These are phyloP conservation scores for Heliangelus exortis DNA, from an alignment of 2,797 vertebrate genomes.

Conservation along the genomic window DNA sequence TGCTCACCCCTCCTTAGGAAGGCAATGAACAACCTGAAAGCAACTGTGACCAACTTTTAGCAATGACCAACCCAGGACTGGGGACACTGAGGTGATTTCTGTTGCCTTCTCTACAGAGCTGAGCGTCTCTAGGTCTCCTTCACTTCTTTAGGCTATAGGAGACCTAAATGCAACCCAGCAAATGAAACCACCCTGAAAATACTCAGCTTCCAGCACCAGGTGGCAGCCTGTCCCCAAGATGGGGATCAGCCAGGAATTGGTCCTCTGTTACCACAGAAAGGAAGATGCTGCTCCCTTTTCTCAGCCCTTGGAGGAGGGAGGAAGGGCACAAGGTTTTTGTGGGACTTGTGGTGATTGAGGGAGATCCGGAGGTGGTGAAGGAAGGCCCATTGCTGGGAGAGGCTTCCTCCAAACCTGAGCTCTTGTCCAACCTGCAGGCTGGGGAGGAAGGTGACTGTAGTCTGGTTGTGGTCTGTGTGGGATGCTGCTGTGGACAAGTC, in stretches of 20 bases:
- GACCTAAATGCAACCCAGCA: not conserved
- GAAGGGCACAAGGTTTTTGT: not conserved
- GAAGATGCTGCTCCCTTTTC: not conserved
- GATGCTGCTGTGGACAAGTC: not conserved
- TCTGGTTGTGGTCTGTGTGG: not conserved
- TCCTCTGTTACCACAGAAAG: not conserved
- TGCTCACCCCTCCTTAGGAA: accelerated
- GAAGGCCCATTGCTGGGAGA: not conserved
- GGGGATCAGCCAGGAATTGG: not conserved
- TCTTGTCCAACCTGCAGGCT: accelerated
- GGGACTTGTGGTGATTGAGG: not conserved
- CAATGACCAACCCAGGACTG: not conserved
- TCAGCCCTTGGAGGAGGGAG: not conserved
- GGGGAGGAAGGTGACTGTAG: not conserved
- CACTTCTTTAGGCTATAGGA: not conserved
- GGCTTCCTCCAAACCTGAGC: not conserved
- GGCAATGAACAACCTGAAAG: not conserved
- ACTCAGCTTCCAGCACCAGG: not conserved
- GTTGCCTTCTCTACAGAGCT: accelerated
- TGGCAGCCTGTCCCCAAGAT: constrained; percentile 35
- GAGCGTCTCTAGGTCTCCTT: not conserved
- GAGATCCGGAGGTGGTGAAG: not conserved
- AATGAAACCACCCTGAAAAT: not conserved
- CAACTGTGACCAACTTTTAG: not conserved
- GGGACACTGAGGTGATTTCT: not conserved